Conservation (phyloP, 2,888 invertebrate species). For the Galeopsomyia nigrocyanea region DNA sequence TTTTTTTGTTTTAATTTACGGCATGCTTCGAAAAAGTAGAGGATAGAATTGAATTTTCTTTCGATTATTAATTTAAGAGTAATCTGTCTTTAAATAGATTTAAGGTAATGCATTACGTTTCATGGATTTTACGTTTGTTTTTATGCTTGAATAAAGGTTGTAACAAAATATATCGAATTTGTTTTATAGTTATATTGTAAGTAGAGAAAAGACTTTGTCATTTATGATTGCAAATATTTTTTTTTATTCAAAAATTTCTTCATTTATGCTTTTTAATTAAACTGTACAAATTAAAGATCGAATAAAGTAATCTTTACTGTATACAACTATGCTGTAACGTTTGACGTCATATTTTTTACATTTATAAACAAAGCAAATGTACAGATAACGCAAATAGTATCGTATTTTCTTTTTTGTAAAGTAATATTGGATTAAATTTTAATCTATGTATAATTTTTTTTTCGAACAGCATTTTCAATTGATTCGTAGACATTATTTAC, state of each 20-base stretch:
- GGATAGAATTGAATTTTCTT: too few relatives aligned
- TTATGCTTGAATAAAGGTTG: too few relatives aligned
- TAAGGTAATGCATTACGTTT: too few relatives aligned
- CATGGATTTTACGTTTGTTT: too few relatives aligned
- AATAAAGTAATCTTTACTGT: slow-evolving; percentile 1
- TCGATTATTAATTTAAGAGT: too few relatives aligned
- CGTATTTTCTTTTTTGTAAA: slow-evolving; percentile 1
- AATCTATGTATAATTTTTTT: slow-evolving; percentile 1
- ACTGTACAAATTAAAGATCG: not conserved
- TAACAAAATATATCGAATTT: too few relatives aligned
- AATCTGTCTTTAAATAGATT: too few relatives aligned
- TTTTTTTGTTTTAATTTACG: too few relatives aligned
- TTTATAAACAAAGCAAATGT: slow-evolving; percentile 41
- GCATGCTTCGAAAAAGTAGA: too few relatives aligned
- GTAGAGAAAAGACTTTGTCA: too few relatives aligned
- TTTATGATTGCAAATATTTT: not conserved
- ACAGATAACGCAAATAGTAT: slow-evolving; percentile 29
- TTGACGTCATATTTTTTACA: slow-evolving; percentile 1
- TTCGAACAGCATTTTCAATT: not conserved
- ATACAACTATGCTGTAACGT: not conserved
- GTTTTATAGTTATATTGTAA: too few relatives aligned
- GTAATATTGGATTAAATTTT: slow-evolving; percentile 2
- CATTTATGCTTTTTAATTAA: slow-evolving; percentile 1
- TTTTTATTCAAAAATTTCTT: slow-evolving; percentile 9
- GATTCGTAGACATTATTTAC: slow-evolving; percentile 11